Evolutionary conservation across 2,113 vertebrate genomes (phyloP).

Genomic region (Thoracochromis brauschi): DNA sequence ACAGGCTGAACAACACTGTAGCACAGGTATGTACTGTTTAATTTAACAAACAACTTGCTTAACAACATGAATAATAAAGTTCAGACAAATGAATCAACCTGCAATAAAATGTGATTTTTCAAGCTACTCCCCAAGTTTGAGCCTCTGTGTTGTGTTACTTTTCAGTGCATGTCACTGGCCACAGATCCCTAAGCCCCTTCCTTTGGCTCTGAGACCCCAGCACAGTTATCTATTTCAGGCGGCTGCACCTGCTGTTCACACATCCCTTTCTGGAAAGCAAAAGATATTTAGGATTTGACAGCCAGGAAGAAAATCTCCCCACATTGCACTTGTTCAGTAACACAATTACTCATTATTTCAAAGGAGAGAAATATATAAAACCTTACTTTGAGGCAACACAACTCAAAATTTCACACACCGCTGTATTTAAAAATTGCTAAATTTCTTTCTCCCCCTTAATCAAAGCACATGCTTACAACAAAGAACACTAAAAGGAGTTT

Average conservation of each 20-base stretch:
- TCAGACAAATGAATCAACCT: background rate
- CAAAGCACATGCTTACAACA: background rate
- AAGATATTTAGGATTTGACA: slow-evolving; percentile 32
- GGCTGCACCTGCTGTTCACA: slow-evolving; percentile 67
- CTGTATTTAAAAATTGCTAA: background rate
- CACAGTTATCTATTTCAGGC: slow-evolving; percentile 67
- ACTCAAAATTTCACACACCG: background rate
- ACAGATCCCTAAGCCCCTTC: slow-evolving; percentile 1
- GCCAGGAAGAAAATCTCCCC: background rate
- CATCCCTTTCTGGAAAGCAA: slow-evolving; percentile 47
- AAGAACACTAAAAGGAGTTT: background rate
- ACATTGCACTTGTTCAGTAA: background rate
- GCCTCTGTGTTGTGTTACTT: background rate
- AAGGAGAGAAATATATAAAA: background rate
- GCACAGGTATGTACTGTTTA: background rate
- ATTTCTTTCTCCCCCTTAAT: background rate
- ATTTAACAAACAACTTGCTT: background rate
- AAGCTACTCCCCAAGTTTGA: background rate
- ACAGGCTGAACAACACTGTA: background rate
- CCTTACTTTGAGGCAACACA: background rate
- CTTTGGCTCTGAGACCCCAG: slow-evolving; percentile 20
- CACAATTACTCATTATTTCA: background rate
- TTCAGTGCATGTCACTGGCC: background rate
- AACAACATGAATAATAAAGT: background rate
- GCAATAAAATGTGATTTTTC: background rate